phyloP scores from a whole-genome alignment of 2,797 vertebrate genomes.

The Pseudochirops corinnae region DNA sequence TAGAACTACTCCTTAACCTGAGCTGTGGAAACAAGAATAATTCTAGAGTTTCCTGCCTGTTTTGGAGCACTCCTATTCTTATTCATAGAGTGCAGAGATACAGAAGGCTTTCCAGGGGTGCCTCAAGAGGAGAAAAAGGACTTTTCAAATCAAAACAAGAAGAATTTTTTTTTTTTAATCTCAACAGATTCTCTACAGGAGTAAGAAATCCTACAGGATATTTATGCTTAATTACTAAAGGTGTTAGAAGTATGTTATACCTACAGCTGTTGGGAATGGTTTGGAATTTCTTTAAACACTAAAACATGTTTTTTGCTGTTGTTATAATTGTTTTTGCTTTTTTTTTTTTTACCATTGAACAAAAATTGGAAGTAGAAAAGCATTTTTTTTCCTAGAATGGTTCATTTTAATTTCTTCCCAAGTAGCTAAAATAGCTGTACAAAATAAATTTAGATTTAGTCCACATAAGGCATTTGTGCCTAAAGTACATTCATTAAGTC shows the following conservation, averaged over 20 bases:
- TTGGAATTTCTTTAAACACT: conserved; percentile 15
- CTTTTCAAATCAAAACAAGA: not conserved
- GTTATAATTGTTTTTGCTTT: too few relatives aligned
- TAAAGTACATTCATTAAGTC: conserved; percentile 50
- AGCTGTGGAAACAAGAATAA: not conserved
- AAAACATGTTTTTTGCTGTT: not conserved
- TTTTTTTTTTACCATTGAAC: not conserved
- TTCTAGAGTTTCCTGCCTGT: not conserved
- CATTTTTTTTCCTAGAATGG: conserved; percentile 23
- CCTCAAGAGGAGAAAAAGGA: not conserved
- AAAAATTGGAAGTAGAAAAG: conserved; percentile 30
- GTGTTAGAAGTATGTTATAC: conserved; percentile 6
- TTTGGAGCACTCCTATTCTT: not conserved
- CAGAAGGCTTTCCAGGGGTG: not conserved
- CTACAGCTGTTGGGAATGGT: conserved; percentile 4
- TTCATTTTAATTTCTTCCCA: not conserved
- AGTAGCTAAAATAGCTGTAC: conserved; percentile 64
- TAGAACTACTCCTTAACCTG: not conserved
- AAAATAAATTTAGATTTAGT: conserved; percentile 47
- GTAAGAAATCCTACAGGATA: not conserved
- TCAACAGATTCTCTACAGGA: not conserved
- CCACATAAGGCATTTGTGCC: not conserved
- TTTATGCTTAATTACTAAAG: conserved; percentile 4
- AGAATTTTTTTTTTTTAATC: not conserved
- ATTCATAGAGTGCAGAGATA: not conserved